Percentiles rank a stretch among this genome's conserved stretches.
phyloP scores from a whole-genome alignment of 2,113 vertebrate genomes.

The Antennarius striatus region DNA sequence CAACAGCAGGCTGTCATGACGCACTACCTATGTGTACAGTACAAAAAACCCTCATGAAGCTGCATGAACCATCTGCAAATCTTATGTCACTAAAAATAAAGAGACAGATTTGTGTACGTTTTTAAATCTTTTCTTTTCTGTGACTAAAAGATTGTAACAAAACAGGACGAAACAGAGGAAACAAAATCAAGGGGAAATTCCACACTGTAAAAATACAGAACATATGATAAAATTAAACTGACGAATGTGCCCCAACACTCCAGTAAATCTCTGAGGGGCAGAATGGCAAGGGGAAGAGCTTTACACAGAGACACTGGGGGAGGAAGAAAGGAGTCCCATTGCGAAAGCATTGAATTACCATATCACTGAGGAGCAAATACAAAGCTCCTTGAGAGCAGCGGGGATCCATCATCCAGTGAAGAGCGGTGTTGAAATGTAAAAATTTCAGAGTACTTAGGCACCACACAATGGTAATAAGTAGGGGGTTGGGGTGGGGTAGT shows the following conservation, averaged over 20 bases:
- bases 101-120: not conserved
- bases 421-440: conserved; percentile 56
- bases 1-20: too few species aligned
- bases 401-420: conserved; percentile 57
- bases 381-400: conserved; percentile 50
- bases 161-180: conserved; percentile 32
- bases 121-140: not conserved
- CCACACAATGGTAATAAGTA: conserved; percentile 42
- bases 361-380: conserved; percentile 62
- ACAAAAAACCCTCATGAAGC: not conserved
- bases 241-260: conserved; percentile 62
- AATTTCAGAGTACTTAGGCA: conserved; percentile 53
- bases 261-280: conserved; percentile 64
- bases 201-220: conserved; percentile 64
- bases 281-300: conserved; percentile 52
- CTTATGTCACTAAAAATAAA: conserved; percentile 6
- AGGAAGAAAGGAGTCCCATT: conserved; percentile 61
- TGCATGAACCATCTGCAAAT: not conserved
- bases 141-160: conserved; percentile 36
- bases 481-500: conserved; percentile 16
- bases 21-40: not conserved
- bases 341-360: conserved; percentile 66
- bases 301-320: conserved; percentile 50
- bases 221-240: conserved; percentile 58
- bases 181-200: conserved; percentile 62